phyloP scores from a whole-genome alignment of 2,888 invertebrate species.

The Leptopterna dolabrata region DNA sequence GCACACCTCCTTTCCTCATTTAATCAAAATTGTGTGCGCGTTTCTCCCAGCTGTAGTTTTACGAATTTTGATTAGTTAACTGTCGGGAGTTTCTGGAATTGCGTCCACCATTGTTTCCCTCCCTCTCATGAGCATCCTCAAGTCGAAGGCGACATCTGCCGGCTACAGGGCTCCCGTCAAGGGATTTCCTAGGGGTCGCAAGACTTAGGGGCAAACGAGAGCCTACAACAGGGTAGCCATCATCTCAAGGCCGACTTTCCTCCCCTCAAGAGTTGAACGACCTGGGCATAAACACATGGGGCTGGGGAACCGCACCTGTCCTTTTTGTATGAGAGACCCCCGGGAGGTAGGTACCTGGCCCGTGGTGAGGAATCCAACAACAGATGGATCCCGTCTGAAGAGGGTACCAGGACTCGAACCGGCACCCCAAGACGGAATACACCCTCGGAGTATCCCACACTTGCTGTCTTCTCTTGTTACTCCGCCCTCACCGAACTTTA shows the following conservation, averaged over 20 bases:
- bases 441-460: background rate
- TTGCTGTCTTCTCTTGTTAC: background rate
- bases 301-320: conserved; percentile 17
- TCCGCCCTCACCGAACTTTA: background rate
- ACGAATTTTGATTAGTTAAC: too few species aligned
- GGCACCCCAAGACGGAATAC: background rate
- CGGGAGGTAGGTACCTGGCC: conserved; percentile 1
- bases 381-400: conserved; percentile 18
- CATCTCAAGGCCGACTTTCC: conserved; percentile 14
- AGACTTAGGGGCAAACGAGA: background rate
- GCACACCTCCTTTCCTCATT: too few species aligned
- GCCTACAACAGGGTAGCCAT: background rate
- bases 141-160: background rate
- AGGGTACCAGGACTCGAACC: background rate
- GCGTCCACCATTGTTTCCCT: background rate
- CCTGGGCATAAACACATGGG: conserved; percentile 30
- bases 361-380: background rate
- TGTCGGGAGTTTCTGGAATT: background rate
- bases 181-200: conserved; percentile 8
- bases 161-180: background rate
- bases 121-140: background rate
- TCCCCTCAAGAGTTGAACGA: conserved; percentile 18
- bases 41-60: too few species aligned
- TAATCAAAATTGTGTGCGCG: too few species aligned
- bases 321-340: background rate